These are phyloP conservation scores for Eidolon helvum DNA, from an alignment of 2,113 vertebrate genomes.

Conservation along the genomic window DNA sequence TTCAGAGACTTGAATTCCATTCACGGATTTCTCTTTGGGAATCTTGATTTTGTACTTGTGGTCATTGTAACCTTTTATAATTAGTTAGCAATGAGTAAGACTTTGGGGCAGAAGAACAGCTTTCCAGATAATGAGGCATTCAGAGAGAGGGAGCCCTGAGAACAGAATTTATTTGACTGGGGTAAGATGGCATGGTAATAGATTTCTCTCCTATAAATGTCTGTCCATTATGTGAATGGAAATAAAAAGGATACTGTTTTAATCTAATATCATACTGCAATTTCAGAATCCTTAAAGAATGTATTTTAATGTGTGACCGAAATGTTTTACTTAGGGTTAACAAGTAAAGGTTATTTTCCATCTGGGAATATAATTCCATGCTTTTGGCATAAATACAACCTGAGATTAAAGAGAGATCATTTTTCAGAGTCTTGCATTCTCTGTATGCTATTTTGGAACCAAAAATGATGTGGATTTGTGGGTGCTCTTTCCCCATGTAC, in stretches of 20 bases:
- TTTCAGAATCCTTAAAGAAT: constrained; percentile 23
- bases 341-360: neutral
- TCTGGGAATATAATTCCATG: neutral
- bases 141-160: neutral
- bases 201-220: constrained; percentile 27
- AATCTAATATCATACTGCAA: neutral
- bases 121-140: constrained; percentile 54
- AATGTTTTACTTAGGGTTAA: neutral
- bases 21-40: constrained; percentile 14
- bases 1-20: neutral
- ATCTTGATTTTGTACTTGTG: constrained; percentile 3
- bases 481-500: neutral
- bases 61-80: constrained; percentile 12
- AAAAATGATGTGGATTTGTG: neutral
- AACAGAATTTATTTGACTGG: constrained; percentile 35
- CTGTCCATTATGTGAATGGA: constrained; percentile 10
- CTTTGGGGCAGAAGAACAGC: neutral
- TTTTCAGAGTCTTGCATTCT: neutral
- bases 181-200: neutral
- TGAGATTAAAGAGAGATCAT: neutral
- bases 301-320: neutral
- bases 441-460: neutral
- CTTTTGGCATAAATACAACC: neutral
- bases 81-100: neutral
- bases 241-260: constrained; percentile 48